A percentile compares a stretch with the other conserved stretches of the same genome.
Conservation (phyloP, 2,113 vertebrate genomes). For the Diadophis punctatus region DNA sequence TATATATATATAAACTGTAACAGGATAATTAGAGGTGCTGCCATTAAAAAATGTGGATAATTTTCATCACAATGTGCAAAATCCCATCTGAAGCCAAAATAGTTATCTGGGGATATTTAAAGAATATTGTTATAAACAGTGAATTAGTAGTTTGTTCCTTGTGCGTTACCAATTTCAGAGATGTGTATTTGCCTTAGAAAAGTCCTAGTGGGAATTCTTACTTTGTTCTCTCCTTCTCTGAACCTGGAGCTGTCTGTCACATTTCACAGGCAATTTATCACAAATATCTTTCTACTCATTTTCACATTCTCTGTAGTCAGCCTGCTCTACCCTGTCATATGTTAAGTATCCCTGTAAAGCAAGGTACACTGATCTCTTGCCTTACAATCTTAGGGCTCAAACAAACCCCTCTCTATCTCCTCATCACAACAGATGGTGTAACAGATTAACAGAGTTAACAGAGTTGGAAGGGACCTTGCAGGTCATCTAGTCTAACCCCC, state of each 20-base stretch:
- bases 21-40: not conserved
- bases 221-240: not conserved
- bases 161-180: not conserved
- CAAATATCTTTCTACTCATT: not conserved
- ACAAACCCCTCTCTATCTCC: not conserved
- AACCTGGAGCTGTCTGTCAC: not conserved
- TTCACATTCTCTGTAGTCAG: not conserved
- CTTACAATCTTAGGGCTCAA: not conserved
- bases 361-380: not conserved
- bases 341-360: not conserved
- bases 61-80: not conserved
- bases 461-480: too few species aligned
- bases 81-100: not conserved
- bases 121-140: not conserved
- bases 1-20: not conserved
- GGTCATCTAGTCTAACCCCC: too few species aligned
- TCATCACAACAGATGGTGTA: not conserved
- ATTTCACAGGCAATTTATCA: not conserved
- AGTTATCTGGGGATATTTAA: not conserved
- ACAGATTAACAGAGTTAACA: too few species aligned
- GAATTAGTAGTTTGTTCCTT: not conserved
- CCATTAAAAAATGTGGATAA: not conserved
- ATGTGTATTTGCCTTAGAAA: not conserved
- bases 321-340: not conserved
- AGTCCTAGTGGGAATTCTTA: not conserved